Percentiles rank a stretch among this genome's conserved stretches.
Evolutionary conservation across 2,888 invertebrate species (phyloP).

Genomic region (Helobdella robusta): DNA sequence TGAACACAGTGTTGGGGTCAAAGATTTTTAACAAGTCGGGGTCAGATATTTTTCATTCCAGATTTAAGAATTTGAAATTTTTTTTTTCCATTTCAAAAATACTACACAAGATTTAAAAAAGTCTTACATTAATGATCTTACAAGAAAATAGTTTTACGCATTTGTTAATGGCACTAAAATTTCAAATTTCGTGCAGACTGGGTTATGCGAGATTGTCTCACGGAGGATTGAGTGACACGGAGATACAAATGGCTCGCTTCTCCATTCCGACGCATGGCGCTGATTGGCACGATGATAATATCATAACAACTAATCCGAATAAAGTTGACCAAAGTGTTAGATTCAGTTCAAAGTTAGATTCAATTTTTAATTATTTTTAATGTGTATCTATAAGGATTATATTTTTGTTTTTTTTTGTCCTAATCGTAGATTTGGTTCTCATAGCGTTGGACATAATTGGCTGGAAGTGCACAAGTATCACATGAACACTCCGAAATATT

Average conservation of each 20-base stretch:
- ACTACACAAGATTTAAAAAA: too few species aligned
- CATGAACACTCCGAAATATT: constrained; percentile 49
- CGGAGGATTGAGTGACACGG: constrained; percentile 49
- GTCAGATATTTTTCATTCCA: too few species aligned
- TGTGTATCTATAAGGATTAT: not conserved
- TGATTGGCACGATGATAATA: constrained; percentile 39
- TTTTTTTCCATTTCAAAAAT: too few species aligned
- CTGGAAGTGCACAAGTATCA: constrained; percentile 42
- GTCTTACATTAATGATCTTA: too few species aligned
- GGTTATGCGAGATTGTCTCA: constrained; percentile 48
- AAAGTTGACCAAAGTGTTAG: constrained; percentile 36
- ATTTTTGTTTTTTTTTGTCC: not conserved
- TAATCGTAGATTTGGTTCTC: constrained; percentile 42
- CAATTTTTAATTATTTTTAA: not conserved
- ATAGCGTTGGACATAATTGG: constrained; percentile 43
- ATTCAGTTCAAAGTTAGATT: constrained; percentile 39
- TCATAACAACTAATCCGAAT: constrained; percentile 35
- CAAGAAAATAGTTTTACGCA: too few species aligned
- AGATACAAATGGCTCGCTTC: constrained; percentile 44
- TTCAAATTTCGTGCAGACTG: too few species aligned
- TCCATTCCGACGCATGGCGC: constrained; percentile 37
- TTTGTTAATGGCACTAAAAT: too few species aligned
- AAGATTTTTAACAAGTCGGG: too few species aligned
- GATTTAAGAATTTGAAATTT: too few species aligned
- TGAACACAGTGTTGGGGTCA: too few species aligned